phyloP scores from a whole-genome alignment of 2,113 vertebrate genomes.

The Porphyrio hochstetteri region DNA sequence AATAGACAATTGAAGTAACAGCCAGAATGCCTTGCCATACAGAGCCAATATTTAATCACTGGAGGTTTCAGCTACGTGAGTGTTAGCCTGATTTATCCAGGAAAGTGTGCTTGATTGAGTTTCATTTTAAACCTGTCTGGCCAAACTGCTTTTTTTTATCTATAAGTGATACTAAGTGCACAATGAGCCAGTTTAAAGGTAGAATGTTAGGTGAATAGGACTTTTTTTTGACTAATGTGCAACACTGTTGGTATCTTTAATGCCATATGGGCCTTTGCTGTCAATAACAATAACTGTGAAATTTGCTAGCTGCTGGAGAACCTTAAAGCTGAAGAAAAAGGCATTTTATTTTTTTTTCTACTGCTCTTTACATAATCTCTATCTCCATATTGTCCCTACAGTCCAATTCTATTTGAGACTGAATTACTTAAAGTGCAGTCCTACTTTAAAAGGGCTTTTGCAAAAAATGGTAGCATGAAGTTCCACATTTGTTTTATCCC shows the following conservation, averaged over 20 bases:
- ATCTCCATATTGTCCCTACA: background rate
- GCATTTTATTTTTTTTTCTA: background rate
- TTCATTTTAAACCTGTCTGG: slow-evolving; percentile 36
- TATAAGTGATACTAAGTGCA: slow-evolving; percentile 2
- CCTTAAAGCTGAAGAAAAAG: background rate
- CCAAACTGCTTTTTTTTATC: background rate
- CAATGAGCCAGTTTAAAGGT: slow-evolving; percentile 11
- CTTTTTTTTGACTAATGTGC: background rate
- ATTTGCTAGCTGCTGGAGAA: background rate
- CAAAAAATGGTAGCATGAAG: background rate
- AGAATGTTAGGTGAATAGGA: background rate
- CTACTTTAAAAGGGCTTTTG: background rate
- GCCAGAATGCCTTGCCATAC: background rate
- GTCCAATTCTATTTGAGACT: background rate
- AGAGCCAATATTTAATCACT: slow-evolving; percentile 35
- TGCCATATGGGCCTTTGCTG: background rate
- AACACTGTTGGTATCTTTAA: slow-evolving; percentile 17
- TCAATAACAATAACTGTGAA: background rate
- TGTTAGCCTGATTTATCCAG: slow-evolving; percentile 29
- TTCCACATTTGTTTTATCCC: background rate
- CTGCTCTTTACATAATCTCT: background rate
- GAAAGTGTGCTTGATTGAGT: slow-evolving; percentile 11
- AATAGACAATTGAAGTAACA: slow-evolving; percentile 29
- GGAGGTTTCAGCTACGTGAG: background rate
- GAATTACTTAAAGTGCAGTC: background rate